These are phyloP conservation scores for Griposia aprilina DNA, from an alignment of 2,888 invertebrate genomes.

Conservation along the genomic window DNA sequence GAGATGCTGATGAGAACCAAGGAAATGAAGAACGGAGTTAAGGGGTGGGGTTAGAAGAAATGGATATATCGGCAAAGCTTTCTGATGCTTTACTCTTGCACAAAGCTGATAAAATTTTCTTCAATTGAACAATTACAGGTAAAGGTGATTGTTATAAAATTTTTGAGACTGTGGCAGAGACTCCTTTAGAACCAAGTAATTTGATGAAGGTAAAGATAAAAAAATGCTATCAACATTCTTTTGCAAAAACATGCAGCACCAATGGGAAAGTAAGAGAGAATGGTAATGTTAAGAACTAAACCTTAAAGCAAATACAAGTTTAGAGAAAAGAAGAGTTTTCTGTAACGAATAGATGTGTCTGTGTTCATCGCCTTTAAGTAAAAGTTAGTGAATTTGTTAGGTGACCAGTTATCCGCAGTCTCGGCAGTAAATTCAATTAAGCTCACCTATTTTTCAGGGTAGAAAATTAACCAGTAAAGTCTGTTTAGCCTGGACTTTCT, in stretches of 20 bases:
- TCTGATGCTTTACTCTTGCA: too few species aligned
- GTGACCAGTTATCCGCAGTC: not conserved
- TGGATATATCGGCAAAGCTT: not conserved
- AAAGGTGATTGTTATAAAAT: not conserved
- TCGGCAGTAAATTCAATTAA: constrained; percentile 17
- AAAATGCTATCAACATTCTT: not conserved
- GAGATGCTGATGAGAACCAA: not conserved
- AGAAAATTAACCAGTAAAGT: constrained; percentile 8
- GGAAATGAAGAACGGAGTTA: too few species aligned
- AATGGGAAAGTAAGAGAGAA: not conserved
- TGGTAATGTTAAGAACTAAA: not conserved
- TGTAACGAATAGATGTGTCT: not conserved
- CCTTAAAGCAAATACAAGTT: not conserved
- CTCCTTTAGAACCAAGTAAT: not conserved
- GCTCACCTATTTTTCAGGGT: not conserved
- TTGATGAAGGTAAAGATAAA: not conserved
- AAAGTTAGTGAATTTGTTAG: constrained; percentile 3
- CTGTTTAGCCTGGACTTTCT: not conserved
- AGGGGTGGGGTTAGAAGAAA: not conserved
- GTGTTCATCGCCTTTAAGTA: not conserved
- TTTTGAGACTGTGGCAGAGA: not conserved
- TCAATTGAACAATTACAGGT: not conserved
- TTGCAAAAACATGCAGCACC: not conserved
- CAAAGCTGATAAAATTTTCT: not conserved
- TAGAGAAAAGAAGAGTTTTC: not conserved